phyloP scores from a whole-genome alignment of 2,113 vertebrate species.

The Dasyprocta punctata region DNA sequence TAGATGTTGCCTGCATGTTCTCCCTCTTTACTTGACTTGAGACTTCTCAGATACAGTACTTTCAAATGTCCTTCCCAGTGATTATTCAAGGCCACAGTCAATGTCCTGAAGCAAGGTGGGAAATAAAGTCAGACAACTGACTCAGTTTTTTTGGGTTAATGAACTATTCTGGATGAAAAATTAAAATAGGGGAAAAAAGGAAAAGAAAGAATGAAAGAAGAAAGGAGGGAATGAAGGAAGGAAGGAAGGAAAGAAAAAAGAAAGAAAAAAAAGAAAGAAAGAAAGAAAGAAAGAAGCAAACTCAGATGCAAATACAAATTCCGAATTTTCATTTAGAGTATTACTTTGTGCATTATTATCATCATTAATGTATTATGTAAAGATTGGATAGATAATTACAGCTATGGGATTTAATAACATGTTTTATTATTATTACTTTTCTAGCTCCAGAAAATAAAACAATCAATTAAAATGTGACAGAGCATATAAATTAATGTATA shows the following conservation, averaged over 20 bases:
- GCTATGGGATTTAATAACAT: not conserved
- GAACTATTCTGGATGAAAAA: not conserved
- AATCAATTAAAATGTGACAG: slow-evolving; percentile 11
- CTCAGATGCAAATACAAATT: not conserved
- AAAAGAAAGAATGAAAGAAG: not conserved
- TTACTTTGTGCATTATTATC: not conserved
- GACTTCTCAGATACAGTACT: not conserved
- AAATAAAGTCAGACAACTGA: not conserved
- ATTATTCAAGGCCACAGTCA: not conserved
- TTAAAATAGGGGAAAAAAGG: not conserved
- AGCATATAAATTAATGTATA: not conserved
- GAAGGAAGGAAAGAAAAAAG: not conserved
- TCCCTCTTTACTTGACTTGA: not conserved
- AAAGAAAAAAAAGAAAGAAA: not conserved
- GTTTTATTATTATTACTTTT: slow-evolving; percentile 43
- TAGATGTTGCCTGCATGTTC: not conserved
- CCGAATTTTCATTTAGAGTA: not conserved
- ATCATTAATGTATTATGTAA: not conserved
- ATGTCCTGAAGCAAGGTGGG: not conserved
- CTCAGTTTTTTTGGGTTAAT: not conserved
- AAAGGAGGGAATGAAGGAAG: too few species aligned
- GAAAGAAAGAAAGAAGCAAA: not conserved
- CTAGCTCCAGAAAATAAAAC: not conserved
- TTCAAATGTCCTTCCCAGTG: not conserved
- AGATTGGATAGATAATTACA: not conserved